These are phyloP conservation scores for Glyptemys insculpta DNA, from an alignment of 2,797 vertebrate genomes.

Conservation along the genomic window DNA sequence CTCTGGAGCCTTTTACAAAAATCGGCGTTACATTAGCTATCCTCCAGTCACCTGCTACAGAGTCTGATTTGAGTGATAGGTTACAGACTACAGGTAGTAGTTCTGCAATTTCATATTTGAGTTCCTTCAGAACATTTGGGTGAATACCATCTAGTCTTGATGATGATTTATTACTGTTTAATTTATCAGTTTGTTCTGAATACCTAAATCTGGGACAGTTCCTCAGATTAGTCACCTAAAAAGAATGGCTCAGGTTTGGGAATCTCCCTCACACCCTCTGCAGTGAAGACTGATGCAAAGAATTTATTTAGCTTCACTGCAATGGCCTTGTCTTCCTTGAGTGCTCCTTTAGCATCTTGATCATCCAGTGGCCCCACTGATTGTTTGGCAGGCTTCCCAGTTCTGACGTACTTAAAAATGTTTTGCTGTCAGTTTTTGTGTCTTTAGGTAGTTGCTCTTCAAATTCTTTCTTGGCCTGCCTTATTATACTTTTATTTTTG, in stretches of 20 bases:
- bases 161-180: not conserved
- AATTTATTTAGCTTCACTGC: not conserved
- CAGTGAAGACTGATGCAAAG: not conserved
- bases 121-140: not conserved
- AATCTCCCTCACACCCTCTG: not conserved
- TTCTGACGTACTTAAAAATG: too few species aligned
- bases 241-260: not conserved
- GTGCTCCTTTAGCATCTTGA: too few species aligned
- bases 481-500: not conserved
- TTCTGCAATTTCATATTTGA: not conserved
- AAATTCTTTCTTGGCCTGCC: not conserved
- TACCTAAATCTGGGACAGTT: not conserved
- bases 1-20: not conserved
- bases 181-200: too few species aligned
- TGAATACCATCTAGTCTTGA: not conserved
- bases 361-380: too few species aligned
- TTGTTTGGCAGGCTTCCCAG: too few species aligned
- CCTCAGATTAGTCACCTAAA: not conserved
- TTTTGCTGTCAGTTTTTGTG: not conserved
- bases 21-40: not conserved
- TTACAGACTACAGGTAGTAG: not conserved
- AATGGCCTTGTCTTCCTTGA: not conserved
- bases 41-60: not conserved
- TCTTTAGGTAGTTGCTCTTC: not conserved
- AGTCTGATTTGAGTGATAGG: not conserved